Percentiles rank a stretch among this genome's conserved stretches.
These are phyloP conservation scores for Fissipunctia ypsillon DNA, from an alignment of 2,888 invertebrate genomes.

Conservation along the genomic window DNA sequence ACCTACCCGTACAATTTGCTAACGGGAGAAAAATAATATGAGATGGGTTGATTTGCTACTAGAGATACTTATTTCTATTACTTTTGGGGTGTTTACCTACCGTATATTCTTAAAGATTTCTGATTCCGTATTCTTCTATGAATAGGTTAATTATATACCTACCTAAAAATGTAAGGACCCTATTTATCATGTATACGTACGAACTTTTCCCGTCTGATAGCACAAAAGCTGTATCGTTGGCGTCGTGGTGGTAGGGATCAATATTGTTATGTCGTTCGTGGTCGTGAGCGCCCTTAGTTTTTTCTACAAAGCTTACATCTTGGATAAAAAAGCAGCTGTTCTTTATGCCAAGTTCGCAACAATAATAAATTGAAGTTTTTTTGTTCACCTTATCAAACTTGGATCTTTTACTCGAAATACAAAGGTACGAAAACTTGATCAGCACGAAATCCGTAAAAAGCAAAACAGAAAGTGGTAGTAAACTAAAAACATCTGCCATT, in stretches of 20 bases:
- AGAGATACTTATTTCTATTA: background rate
- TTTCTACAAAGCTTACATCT: conserved; percentile 2
- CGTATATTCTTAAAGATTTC: background rate
- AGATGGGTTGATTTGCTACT: background rate
- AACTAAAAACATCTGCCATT: background rate
- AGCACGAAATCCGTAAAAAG: background rate
- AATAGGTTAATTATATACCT: background rate
- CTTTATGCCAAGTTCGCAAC: background rate
- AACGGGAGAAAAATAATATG: background rate
- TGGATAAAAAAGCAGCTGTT: background rate
- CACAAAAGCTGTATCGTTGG: background rate
- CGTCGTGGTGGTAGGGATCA: background rate
- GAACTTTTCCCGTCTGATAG: background rate
- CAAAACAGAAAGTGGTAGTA: background rate
- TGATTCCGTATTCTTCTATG: background rate
- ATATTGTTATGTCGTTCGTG: background rate
- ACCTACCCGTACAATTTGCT: too few species aligned
- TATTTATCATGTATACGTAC: background rate
- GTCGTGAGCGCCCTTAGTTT: background rate
- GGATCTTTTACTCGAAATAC: background rate
- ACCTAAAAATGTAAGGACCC: background rate
- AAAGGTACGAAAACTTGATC: background rate
- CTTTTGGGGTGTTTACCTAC: too few species aligned
- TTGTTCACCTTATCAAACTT: background rate
- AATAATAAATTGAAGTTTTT: conserved; percentile 4